phyloP scores from a whole-genome alignment of 2,797 vertebrate species.

The Enteromius viviparus region DNA sequence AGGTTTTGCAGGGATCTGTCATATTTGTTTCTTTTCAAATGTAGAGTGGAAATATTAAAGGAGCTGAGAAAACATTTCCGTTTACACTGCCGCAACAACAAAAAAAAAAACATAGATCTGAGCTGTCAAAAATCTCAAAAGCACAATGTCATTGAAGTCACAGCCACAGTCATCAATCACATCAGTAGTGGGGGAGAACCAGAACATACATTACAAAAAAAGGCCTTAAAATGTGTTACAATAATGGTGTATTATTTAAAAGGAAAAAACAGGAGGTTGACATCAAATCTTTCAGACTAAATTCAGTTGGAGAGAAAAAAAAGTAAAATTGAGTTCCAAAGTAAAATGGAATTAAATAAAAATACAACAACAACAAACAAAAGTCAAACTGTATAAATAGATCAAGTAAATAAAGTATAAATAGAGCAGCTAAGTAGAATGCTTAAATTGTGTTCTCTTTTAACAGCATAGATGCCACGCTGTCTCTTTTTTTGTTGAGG shows the following conservation, averaged over 20 bases:
- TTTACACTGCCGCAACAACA: constrained; percentile 59
- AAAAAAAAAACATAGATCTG: constrained; percentile 50
- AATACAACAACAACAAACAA: neutral
- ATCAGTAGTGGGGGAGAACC: neutral
- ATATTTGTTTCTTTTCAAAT: constrained; percentile 68
- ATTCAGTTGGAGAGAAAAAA: neutral
- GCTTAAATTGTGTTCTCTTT: neutral
- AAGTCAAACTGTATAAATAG: neutral
- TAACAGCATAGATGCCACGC: neutral
- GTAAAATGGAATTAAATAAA: neutral
- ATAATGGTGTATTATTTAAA: neutral
- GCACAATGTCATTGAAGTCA: constrained; percentile 68
- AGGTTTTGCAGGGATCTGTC: constrained; percentile 76
- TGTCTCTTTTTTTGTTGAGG: neutral
- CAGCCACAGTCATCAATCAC: constrained; percentile 65
- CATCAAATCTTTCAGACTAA: neutral
- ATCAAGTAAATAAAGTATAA: neutral
- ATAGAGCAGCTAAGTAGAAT: neutral
- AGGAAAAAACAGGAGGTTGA: neutral
- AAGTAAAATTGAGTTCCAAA: neutral
- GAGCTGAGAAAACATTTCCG: constrained; percentile 63
- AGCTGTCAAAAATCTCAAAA: constrained; percentile 60
- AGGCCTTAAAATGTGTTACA: neutral
- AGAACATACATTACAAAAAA: neutral
- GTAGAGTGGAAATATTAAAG: constrained; percentile 57